These are phyloP conservation scores for Drosophila basisetae DNA, from an alignment of 2,888 invertebrate species.

Conservation along the genomic window DNA sequence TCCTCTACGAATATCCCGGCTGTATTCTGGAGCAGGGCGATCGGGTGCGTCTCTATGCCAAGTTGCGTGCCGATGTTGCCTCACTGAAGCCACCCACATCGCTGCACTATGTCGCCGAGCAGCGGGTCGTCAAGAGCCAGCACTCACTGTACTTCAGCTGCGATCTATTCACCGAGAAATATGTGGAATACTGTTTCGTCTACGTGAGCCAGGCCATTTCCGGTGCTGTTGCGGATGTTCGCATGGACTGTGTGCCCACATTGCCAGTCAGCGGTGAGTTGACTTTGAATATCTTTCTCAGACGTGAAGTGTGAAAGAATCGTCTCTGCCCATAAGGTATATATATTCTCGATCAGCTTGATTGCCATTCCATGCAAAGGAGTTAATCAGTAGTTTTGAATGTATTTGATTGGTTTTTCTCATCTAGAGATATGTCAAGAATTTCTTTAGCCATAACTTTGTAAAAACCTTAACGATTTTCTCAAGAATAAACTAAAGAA, in stretches of 20 bases:
- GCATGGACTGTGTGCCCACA: slow-evolving; percentile 94
- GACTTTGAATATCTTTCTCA: not conserved
- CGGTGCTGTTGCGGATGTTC: slow-evolving; percentile 93
- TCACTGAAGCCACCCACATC: slow-evolving; percentile 89
- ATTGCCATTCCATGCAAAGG: not conserved
- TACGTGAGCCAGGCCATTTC: slow-evolving; percentile 94
- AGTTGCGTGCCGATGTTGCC: slow-evolving; percentile 89
- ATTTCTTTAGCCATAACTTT: not conserved
- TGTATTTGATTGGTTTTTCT: not conserved
- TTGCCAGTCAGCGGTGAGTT: slow-evolving; percentile 90
- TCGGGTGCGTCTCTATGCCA: slow-evolving; percentile 92
- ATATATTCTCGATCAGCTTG: not conserved
- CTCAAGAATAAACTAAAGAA: not conserved
- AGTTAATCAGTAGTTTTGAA: not conserved
- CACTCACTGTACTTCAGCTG: slow-evolving; percentile 92
- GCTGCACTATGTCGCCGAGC: slow-evolving; percentile 88
- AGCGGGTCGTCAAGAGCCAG: slow-evolving; percentile 89
- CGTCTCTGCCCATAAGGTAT: not conserved
- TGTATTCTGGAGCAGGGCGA: slow-evolving; percentile 92
- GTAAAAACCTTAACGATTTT: not conserved
- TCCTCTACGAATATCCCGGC: slow-evolving; percentile 93
- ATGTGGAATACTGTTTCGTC: slow-evolving; percentile 94
- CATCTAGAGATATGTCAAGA: not conserved
- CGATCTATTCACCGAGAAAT: slow-evolving; percentile 92
- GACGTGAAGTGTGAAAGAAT: not conserved